A percentile compares a stretch with the other conserved stretches of the same genome.
These are phyloP conservation scores for Cheirogaleus major DNA, from an alignment of 2,797 vertebrate genomes.

Conservation along the genomic window DNA sequence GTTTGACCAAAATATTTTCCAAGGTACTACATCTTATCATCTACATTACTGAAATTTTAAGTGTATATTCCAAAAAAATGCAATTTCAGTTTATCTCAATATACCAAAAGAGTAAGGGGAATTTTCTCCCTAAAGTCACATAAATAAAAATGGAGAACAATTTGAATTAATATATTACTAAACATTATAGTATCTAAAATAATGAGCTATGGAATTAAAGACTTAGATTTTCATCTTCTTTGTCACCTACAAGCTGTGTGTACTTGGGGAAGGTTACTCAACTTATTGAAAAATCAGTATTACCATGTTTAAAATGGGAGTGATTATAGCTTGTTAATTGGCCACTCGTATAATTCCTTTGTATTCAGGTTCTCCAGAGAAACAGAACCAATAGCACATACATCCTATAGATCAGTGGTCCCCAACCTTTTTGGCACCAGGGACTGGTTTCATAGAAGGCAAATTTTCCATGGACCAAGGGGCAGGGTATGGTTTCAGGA, in stretches of 20 bases:
- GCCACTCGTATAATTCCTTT: background rate
- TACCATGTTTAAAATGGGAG: background rate
- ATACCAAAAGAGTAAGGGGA: background rate
- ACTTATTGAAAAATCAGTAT: background rate
- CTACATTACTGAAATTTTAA: background rate
- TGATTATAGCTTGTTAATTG: background rate
- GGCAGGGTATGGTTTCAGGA: too few species aligned
- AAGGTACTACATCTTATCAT: background rate
- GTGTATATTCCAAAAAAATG: background rate
- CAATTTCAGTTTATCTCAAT: background rate
- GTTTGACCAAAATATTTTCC: slow-evolving; percentile 21
- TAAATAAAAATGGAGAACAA: background rate
- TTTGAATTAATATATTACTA: background rate
- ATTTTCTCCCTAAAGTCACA: background rate
- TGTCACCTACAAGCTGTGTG: background rate
- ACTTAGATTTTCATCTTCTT: background rate
- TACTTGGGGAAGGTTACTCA: background rate
- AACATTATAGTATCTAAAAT: background rate
- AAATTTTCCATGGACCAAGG: too few species aligned
- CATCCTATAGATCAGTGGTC: too few species aligned
- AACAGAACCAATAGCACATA: background rate
- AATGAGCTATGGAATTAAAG: background rate
- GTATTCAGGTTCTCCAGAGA: background rate
- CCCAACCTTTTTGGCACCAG: too few species aligned
- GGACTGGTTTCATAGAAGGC: too few species aligned